Percentiles rank a stretch among this genome's conserved stretches.
Evolutionary conservation across 2,797 vertebrate genomes (phyloP).

Genomic region (Perdix hodgsoniae): DNA sequence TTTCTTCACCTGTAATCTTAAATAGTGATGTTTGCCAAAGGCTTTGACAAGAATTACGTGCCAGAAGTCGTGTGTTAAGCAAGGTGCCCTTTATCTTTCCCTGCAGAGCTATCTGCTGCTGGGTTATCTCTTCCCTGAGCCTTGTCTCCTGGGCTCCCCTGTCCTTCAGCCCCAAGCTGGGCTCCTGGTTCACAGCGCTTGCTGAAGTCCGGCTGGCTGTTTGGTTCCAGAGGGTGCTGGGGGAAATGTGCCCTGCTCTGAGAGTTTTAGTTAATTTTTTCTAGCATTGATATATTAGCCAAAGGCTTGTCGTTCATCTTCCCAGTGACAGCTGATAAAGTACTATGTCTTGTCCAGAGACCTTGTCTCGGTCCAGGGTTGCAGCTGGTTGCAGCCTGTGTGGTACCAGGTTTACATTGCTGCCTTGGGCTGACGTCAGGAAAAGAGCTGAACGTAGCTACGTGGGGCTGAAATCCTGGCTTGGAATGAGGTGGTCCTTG

Average conservation of each 20-base stretch:
- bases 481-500: neutral
- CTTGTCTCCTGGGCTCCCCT: neutral
- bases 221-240: slow-evolving; percentile 13
- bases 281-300: neutral
- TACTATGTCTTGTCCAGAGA: neutral
- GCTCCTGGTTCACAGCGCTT: neutral
- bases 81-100: slow-evolving; percentile 68
- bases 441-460: neutral
- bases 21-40: slow-evolving; percentile 54
- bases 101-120: neutral
- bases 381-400: slow-evolving; percentile 1
- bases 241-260: neutral
- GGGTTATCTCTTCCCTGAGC: slow-evolving; percentile 43
- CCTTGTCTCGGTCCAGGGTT: neutral
- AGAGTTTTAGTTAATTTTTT: slow-evolving; percentile 60
- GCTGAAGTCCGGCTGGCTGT: neutral
- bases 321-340: slow-evolving; percentile 37
- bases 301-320: neutral
- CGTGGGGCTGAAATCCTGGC: neutral
- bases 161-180: slow-evolving; percentile 10
- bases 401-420: neutral
- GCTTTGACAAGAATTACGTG: slow-evolving; percentile 39
- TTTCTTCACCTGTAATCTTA: slow-evolving; percentile 66
- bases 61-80: slow-evolving; percentile 42
- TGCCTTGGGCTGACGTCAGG: neutral